Conservation (phyloP, 2,797 vertebrate genomes). For the Sebastes dallii region DNA sequence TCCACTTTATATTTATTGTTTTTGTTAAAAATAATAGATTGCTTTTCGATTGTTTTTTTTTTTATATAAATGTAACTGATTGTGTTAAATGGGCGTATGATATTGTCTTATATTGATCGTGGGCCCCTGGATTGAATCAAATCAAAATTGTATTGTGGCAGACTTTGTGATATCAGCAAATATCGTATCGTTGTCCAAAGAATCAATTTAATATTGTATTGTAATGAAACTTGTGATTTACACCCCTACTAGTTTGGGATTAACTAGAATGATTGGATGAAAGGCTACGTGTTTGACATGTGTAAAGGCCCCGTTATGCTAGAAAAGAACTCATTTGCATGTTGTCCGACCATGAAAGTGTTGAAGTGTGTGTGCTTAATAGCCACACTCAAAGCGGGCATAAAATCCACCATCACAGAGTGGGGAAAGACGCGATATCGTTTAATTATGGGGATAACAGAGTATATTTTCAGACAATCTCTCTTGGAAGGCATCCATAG, state of each 20-base stretch:
- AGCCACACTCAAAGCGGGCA: not conserved
- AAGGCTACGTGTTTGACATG: not conserved
- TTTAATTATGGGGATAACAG: not conserved
- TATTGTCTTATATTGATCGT: no score
- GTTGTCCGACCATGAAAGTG: not conserved
- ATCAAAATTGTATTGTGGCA: no score
- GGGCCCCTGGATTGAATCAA: no score
- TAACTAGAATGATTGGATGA: not conserved
- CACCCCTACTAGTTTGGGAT: not conserved
- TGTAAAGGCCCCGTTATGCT: not conserved
- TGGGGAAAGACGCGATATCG: not conserved
- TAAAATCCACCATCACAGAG: not conserved
- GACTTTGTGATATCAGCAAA: no score
- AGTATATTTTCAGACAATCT: not conserved
- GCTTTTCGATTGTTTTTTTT: accelerated
- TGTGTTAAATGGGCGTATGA: no score
- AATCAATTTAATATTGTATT: no score
- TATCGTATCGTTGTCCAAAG: no score
- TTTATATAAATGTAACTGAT: no score
- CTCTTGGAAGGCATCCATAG: not conserved
- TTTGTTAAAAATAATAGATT: accelerated
- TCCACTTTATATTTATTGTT: no score
- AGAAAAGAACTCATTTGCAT: not conserved
- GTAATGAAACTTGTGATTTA: no score
- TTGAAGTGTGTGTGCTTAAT: not conserved